Percentiles rank a stretch among this genome's conserved stretches.
phyloP scores from a whole-genome alignment of 2,113 vertebrate species.

The Dendrocopos noguchii region DNA sequence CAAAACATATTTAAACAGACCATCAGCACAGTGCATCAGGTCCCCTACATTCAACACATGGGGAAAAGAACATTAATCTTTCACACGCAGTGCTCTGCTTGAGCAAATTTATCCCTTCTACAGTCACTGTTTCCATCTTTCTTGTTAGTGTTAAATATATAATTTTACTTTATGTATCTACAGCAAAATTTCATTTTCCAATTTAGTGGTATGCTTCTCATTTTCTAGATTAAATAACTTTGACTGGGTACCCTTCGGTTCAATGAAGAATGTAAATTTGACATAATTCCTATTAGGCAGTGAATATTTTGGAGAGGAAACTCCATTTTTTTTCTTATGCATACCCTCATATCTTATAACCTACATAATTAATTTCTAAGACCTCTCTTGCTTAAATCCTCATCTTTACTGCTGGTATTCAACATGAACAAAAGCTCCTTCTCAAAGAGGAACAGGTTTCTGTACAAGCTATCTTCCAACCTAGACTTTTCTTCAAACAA shows the following conservation, averaged over 20 bases:
- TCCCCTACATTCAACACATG: not conserved
- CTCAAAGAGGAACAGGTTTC: not conserved
- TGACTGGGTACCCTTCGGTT: not conserved
- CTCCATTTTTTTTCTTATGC: not conserved
- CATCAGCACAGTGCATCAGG: not conserved
- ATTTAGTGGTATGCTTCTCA: not conserved
- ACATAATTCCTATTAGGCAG: not conserved
- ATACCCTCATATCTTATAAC: not conserved
- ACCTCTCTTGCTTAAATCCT: not conserved
- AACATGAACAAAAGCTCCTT: not conserved
- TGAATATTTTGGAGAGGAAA: not conserved
- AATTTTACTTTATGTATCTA: not conserved
- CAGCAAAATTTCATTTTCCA: constrained; percentile 3
- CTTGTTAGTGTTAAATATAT: not conserved
- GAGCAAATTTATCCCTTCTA: not conserved
- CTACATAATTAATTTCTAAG: not conserved
- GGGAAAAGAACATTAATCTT: not conserved
- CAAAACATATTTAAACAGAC: not conserved
- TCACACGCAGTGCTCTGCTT: not conserved
- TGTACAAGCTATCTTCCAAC: not conserved
- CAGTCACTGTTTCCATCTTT: not conserved
- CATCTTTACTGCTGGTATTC: not conserved
- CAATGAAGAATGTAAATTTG: not conserved
- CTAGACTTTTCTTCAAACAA: not conserved
- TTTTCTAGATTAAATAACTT: not conserved